phyloP scores from a whole-genome alignment of 1,140 invertebrate genomes.

The Pantala flavescens region DNA sequence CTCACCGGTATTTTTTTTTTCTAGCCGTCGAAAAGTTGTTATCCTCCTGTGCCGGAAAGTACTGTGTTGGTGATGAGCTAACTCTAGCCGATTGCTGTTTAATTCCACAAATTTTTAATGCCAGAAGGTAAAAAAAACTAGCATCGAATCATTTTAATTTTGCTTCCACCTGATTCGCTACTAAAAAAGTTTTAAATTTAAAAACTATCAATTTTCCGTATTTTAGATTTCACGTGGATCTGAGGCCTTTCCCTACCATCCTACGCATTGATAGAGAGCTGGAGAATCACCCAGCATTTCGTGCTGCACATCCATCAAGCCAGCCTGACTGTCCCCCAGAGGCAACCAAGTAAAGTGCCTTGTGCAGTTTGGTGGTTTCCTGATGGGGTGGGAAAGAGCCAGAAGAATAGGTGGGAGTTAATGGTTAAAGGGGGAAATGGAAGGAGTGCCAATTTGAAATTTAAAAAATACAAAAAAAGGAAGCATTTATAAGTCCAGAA shows the following conservation, averaged over 20 bases:
- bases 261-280: constrained; percentile 72
- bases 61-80: constrained; percentile 86
- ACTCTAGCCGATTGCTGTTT: constrained; percentile 91
- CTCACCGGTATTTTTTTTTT: constrained; percentile 24
- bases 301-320: constrained; percentile 71
- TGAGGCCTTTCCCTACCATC: constrained; percentile 81
- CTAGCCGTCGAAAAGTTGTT: constrained; percentile 79
- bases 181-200: not conserved
- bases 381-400: not conserved
- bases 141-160: constrained; percentile 15
- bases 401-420: not conserved
- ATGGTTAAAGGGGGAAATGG: constrained; percentile 4
- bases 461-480: not conserved
- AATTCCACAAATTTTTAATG: constrained; percentile 88
- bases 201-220: not conserved
- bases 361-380: not conserved
- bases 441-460: not conserved
- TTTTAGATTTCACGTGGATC: constrained; percentile 77
- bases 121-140: constrained; percentile 50
- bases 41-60: constrained; percentile 75
- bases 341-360: constrained; percentile 35
- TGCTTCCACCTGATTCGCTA: not conserved
- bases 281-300: constrained; percentile 78
- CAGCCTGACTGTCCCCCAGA: constrained; percentile 88
- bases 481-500: not conserved